A percentile compares a stretch with the other conserved stretches of the same genome.
phyloP scores from a whole-genome alignment of 92 coral and sea anemone species.

The Plumapathes pennacea region DNA sequence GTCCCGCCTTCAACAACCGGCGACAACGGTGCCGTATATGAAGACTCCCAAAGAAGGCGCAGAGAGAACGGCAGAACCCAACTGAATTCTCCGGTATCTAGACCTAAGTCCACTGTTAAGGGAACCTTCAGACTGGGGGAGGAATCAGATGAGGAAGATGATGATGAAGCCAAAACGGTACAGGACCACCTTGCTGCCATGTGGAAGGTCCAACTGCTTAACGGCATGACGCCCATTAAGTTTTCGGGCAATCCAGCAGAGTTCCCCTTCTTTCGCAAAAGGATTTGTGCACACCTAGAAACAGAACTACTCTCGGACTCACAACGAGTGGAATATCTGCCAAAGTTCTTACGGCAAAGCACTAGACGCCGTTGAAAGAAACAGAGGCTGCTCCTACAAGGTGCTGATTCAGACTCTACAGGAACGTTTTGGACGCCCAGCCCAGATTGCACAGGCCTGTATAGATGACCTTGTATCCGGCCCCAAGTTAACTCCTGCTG shows the following conservation, averaged over 20 bases:
- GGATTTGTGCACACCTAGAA: conserved; percentile 40
- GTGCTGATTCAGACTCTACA: conserved; percentile 35
- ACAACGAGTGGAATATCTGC: conserved; percentile 52
- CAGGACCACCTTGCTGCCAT: conserved; percentile 32
- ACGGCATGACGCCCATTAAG: conserved; percentile 37
- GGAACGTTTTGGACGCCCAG: conserved; percentile 52
- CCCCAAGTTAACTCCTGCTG: conserved; percentile 40
- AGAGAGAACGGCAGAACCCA: too few relatives aligned
- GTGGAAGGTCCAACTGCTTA: conserved; percentile 43
- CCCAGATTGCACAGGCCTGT: conserved; percentile 41
- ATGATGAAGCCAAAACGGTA: conserved; percentile 1
- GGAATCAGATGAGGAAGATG: too few relatives aligned
- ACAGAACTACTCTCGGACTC: conserved; percentile 48
- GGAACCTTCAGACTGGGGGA: too few relatives aligned
- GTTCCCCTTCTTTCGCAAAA: conserved; percentile 50
- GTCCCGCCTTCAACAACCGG: too few relatives aligned
- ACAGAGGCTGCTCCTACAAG: conserved; percentile 51
- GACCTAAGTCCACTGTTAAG: too few relatives aligned
- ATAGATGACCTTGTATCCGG: conserved; percentile 50
- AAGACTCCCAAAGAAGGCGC: too few relatives aligned
- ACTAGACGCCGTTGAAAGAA: conserved; percentile 46
- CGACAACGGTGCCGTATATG: too few relatives aligned
- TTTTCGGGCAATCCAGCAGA: conserved; percentile 46
- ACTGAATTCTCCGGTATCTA: too few relatives aligned
- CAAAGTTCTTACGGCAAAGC: conserved; percentile 58